phyloP scores from a whole-genome alignment of 2,113 vertebrate genomes.

The Motacilla tschutschensis region DNA sequence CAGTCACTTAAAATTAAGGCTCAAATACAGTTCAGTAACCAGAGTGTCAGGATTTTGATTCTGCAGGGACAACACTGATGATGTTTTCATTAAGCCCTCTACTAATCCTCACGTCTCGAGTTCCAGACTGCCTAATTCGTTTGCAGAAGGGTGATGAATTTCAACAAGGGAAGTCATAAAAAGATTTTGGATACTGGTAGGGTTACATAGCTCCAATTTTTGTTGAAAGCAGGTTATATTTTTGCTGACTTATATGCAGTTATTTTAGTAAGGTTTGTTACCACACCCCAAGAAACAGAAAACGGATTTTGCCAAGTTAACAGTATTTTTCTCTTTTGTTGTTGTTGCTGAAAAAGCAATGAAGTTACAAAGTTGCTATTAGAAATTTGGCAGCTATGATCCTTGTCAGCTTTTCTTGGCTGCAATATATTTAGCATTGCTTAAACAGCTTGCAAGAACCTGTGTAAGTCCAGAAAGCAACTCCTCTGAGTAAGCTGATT shows the following conservation, averaged over 20 bases:
- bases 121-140: conserved; percentile 12
- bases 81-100: conserved; percentile 50
- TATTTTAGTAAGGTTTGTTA: conserved; percentile 10
- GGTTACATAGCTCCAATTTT: background rate
- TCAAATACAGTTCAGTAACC: conserved; percentile 14
- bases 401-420: conserved; percentile 16
- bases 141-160: conserved; percentile 19
- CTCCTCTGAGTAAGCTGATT: background rate
- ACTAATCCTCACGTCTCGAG: conserved; percentile 38
- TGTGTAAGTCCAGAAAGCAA: background rate
- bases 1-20: conserved; percentile 16
- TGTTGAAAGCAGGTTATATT: conserved; percentile 2
- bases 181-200: background rate
- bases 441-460: conserved; percentile 20
- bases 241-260: background rate
- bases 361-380: conserved; percentile 19
- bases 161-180: background rate
- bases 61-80: conserved; percentile 28
- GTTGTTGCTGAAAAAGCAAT: conserved; percentile 26
- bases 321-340: background rate
- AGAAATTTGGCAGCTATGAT: background rate
- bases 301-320: background rate
- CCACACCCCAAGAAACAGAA: background rate
- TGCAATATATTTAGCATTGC: conserved; percentile 24
- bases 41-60: conserved; percentile 31